Evolutionary conservation across 2,797 vertebrate species (phyloP), one percentile per base, ranked within the genome.

Genomic region (Echiichthys vipera): DNA sequence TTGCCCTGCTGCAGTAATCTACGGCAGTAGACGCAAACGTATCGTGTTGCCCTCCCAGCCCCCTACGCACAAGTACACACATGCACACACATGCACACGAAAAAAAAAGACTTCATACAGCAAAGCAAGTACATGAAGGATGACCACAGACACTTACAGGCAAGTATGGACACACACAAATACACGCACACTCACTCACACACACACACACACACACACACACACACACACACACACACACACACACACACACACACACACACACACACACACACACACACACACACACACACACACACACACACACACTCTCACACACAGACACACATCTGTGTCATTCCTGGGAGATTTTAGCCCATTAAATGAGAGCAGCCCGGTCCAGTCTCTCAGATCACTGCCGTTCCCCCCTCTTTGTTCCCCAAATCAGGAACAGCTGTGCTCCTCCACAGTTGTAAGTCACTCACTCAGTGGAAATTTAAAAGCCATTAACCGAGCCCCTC

Each of bases 381-480:
- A 78, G 85, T 91, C 90, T 91, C 87, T 95, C 90, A 92, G 89
- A 92, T 91, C 87, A 77, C 89, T 87, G 89, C 84, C 55, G 80
- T 87, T 80, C 84, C 88, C 88, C 81, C 88, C 84, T 84, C 86
- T 92, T 92, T 92, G 93, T 91, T 92, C 91, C 91, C 89, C 88
- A 91, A 92, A 94, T 89, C 92, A 93, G 91, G 87, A 94, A 90
- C 93, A 94, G 93, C 94, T 94, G 94, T 93, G 90, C 88, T 92
- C 86, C 89, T 93, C 91, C 87, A 90, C 90, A 92, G 91, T 92
- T 94, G 91, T 93, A 93, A 93, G 91, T 94, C 93, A 92, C 91
- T 93, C 89, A 88, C 90, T 93, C 89, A 82, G 91, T 93, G 90
- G 91, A 93, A 91, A 93, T 93, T 89, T 92, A 93, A 93, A 93